Evolutionary conservation across 2,113 vertebrate genomes (phyloP), one percentile per base, ranked within the genome.

Genomic region (Tautogolabrus adspersus): DNA sequence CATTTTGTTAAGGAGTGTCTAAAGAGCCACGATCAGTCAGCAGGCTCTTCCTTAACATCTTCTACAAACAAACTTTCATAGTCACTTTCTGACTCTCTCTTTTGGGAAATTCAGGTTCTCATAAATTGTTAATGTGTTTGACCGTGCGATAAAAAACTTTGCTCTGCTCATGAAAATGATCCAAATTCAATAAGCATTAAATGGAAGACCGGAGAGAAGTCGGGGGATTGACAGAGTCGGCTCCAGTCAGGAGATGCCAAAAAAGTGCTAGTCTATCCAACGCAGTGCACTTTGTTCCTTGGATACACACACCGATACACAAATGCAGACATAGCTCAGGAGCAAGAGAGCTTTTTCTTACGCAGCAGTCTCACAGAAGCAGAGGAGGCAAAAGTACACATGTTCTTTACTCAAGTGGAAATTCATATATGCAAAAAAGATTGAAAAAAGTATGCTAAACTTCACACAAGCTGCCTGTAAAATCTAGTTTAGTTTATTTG

Each of bases 151-250:
- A 66, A 61, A 83, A 85, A 85, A 72, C 69, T 59, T 49, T 76
- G 63, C 62, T 75, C 75, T 67, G 72, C 75, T 79, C 63, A 47
- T 26, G 18, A 87, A 86, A 81, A 80, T 66, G 16, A 85, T 83
- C 69, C 73, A 64, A 87, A 83, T 85, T 88, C 78, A 88, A 87
- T 79, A 80, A 65, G 77, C 74, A 78, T 82, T 87, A 73, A 83
- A 49, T 13, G 46, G 47, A 85, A 69, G 79, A 64, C 60, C 51
- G 47, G 55, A 77, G 22, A n/a, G 12, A 52, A 79, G 46, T 16
- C 69, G 42, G 52, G 49, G 40, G 63, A 81, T 23, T 85, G 83
- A 72, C 71, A 70, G 52, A 51, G 65, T 57, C 23, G 74, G 72
- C 56, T 82, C 60, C 55, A 76, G 72, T 77, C 70, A 60, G 68